Evolutionary conservation across 1,140 invertebrate genomes (phyloP), one percentile per base, ranked within the genome.

Genomic region (Drosophila paulistorum): DNA sequence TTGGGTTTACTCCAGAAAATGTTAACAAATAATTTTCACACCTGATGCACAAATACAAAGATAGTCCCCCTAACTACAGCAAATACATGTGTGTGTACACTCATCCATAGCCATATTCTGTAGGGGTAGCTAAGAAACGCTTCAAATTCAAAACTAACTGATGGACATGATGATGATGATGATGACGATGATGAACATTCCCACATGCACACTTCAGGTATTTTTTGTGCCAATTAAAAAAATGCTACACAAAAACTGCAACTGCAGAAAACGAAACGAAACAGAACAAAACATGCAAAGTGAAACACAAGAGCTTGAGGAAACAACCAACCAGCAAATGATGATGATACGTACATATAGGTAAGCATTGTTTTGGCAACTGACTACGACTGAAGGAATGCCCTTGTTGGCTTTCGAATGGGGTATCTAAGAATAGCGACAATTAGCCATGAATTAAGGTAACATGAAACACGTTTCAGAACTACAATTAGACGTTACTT

Each of bases 181-280:
- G 26, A 39, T 33, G 30, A 30, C 62, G 51, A 20, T 54, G 26
- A 39, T 33, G 30, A 30, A 54, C 64, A 41, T 39, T 45, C 30
- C 68, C 68, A 68, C 45, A 51, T 51, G 3, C 61, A 85, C 74
- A 85, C 74, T 64, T 71, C 20, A 68, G 68, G 74, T 51, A 51
- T 51, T 51, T 51, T 55, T 78, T 77, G 64, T 85, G 81, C 77
- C 81, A 85, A 85, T 85, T 85, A 85, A 65, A 85, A 66, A 72
- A 85, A 77, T 77, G 33, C 11, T 51, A 20, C 45, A 51, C 20
- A 51, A 51, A 51, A 51, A 51, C 45, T 51, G 20, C 17, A 51
- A 51, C 45, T 17, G 45, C 41, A 23, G 1, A 23, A 23, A 23
- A 54, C 23, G 51, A 45, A 71, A 61, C 58, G 41, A 71, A 71